phyloP scores from a whole-genome alignment of 2,888 invertebrate genomes.

The Eupithecia vulgata region DNA sequence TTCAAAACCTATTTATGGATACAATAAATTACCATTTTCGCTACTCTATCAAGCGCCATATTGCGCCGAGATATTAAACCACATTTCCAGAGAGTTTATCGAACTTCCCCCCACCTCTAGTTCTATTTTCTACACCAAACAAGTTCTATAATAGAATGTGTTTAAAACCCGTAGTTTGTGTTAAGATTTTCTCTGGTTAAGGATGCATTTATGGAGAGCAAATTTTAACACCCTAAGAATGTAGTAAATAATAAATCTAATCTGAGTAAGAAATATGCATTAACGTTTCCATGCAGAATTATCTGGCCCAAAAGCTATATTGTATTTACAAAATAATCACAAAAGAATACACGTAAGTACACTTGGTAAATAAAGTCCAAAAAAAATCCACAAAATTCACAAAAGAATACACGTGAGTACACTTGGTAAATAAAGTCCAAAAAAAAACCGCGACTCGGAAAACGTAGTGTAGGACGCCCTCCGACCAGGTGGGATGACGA shows the following conservation, averaged over 20 bases:
- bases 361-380: too few species aligned
- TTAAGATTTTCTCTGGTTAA: slow-evolving; percentile 23
- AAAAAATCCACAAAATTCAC: too few species aligned
- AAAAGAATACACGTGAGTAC: too few species aligned
- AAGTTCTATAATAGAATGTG: slow-evolving; percentile 38
- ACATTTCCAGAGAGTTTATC: slow-evolving; percentile 48
- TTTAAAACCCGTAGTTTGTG: slow-evolving; percentile 18
- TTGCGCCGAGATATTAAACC: slow-evolving; percentile 44
- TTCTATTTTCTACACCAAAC: slow-evolving; percentile 54
- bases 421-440: too few species aligned
- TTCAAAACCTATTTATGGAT: slow-evolving; percentile 13
- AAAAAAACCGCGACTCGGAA: too few species aligned
- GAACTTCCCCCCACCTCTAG: slow-evolving; percentile 51
- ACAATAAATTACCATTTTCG: slow-evolving; percentile 27
- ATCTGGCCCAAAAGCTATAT: not conserved
- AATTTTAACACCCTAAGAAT: not conserved
- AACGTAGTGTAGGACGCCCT: too few species aligned
- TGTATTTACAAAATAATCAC: not conserved
- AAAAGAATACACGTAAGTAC: not conserved
- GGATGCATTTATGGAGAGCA: not conserved
- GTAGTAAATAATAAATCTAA: not conserved
- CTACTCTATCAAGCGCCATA: slow-evolving; percentile 32
- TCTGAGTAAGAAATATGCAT: not conserved
- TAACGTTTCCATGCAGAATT: not conserved
- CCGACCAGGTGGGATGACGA: too few species aligned